Evolutionary conservation across 2,888 invertebrate species (phyloP), one percentile per base, ranked within the genome.

Genomic region (Drosophila ezoana): DNA sequence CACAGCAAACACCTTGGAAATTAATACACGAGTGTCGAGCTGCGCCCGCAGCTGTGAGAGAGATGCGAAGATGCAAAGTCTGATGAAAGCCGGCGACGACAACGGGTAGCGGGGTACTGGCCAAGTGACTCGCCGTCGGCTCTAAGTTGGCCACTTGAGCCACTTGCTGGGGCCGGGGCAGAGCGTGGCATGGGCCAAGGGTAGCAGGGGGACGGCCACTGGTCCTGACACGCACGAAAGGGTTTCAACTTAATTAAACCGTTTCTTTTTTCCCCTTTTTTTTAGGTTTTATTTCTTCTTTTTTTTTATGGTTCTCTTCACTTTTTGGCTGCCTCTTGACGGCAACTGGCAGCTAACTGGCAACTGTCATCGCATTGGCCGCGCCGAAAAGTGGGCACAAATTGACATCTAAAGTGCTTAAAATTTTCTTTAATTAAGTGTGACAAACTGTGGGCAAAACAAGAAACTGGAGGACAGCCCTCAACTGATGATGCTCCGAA

Each of bases 391-490:
- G 81, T 86, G 84, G 79, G 86, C 74, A 83, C 88, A 86, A 86
- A 86, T 86, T 86, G 86, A 86, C 86, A 88, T 88, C 84, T 88
- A 86, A 86, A 86, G 86, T 86, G 86, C 87, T 85, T 86, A 71
- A 88, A 88, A 86, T 88, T 88, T 88, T 86, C 86, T 86, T 86
- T 86, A 86, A 86, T 86, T 86, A 86, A 86, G 86, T 86, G 86
- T 86, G 86, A 87, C 86, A 88, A 88, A 88, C 82, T 87, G 85
- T 83, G 85, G 85, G 79, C 74, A 80, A 66, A 79, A 69, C 76
- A 69, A 44, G 37, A 44, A 18, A 57, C 53, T 40, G 48, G 11
- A 14, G 35, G 18, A 13, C 44, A 44, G 18, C 52, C 47, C 61
- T 23, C 59, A 11, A 10, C 33, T 35, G 20, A 11, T 14, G 33